Evolutionary conservation across 2,113 vertebrate species (phyloP), one percentile per base, ranked within the genome.

Genomic region (Vicugna pacos): DNA sequence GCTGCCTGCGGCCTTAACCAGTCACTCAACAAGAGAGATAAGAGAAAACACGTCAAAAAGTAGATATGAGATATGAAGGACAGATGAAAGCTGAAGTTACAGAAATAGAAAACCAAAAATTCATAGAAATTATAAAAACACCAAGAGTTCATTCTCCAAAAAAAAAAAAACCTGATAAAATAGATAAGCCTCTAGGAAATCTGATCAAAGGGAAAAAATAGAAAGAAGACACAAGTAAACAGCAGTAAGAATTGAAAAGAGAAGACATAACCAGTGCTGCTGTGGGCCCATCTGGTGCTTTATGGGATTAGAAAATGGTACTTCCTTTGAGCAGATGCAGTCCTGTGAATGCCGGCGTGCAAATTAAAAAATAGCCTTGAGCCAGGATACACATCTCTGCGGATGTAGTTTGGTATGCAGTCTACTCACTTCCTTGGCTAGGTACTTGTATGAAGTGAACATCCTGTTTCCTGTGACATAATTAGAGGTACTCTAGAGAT

Each of bases 81-180:
- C 48, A 76, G n/a, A 54, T 77, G 20, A 76, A 85, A 85, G 22
- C 56, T 76, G 48, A 75, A 94, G 46, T 58, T 48, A 48, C 13
- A 77, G 26, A 94, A 89, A 32, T 58, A 90, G 42, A 30, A 94
- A 89, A 24, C 50, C 32, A 76, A 94, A 90, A 76, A 83, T 62
- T 58, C 28, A 32, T 70, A 16, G 38, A 93, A 87, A 26, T 35
- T 30, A 35, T 70, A 6, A 22, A 70, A 16, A 79, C 56, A 28
- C 4, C 15, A 60, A 70, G 62, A 70, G 26, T 50, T 62, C 15
- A 67, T 90, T 79, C 46, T 38, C 28, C 52, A 42, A 17, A 48
- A 42, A 62, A 60, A 52, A 48, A 79, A 22, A 35, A 35, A 35
- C 35, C 13, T 70, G 72, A 38, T 91, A 73, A 80, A 77, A 28